Evolutionary conservation across 2,797 vertebrate species (phyloP), one percentile per base, ranked within the genome.

Genomic region (Pterois miles): DNA sequence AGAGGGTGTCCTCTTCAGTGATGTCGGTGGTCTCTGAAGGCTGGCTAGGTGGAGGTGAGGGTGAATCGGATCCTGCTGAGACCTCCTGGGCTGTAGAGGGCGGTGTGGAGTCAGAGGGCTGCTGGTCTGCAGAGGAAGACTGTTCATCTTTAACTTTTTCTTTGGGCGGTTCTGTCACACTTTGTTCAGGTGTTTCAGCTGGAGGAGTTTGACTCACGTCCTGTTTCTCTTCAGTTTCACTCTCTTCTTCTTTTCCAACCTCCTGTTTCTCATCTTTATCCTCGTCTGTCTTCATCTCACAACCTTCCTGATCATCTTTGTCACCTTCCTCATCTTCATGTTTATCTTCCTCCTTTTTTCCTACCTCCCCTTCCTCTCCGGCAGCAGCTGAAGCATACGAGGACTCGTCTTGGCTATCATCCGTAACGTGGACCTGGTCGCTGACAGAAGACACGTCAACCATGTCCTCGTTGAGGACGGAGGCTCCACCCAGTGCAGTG

Each of bases 331-430:
- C 79, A 31, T 62, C 40, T 38, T 85, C 84, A 16, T 43, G 40
- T 16, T 81, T 20, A 25, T 79, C 84, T 0, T 59, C 65, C 18
- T 66, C 84, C 23, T 80, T 80, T 25, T 79, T 64, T 2, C 46
- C 75, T 5, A 34, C 68, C 5, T 68, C 85, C 38, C 14, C 40
- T 71, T 85, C 91, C 25, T 78, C 63, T 72, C 64, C 34, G 2
- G 89, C 76, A 25, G 75, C 73, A 53, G 91, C 91, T 29, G 89
- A 85, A 29, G 82, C 74, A n/a, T 73, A 85, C 31, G 91, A 92
- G 1, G 84, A 88, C 60, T 92, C 81, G 59, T 86, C 86, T 65
- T 91, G 25, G 0, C 78, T 87, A 73, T 94, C 94, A 64, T 88
- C 82, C 31, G 76, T 90, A 1, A 65, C 59, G 2, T 71, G 72